Evolutionary conservation across 2,797 vertebrate species (phyloP).

Genomic region (Mionectes olivaceus): DNA sequence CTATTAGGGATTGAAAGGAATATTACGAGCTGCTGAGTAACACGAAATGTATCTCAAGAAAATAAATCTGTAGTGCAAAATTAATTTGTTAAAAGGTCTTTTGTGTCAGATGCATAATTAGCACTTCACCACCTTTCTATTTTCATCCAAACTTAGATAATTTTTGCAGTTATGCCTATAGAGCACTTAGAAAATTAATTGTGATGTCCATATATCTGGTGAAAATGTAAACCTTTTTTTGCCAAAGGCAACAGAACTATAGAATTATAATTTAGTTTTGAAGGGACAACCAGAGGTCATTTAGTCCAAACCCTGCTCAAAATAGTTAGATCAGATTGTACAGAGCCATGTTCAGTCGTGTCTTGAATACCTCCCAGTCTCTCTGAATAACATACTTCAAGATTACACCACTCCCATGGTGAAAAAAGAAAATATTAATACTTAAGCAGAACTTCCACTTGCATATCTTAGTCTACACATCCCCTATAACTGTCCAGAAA

Average conservation of each 20-base stretch:
- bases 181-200: neutral
- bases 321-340: neutral
- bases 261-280: neutral
- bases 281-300: neutral
- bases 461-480: neutral
- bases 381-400: neutral
- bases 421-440: neutral
- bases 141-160: neutral
- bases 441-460: neutral
- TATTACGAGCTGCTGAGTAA: neutral
- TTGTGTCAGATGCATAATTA: neutral
- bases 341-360: neutral
- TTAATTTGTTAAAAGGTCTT: neutral
- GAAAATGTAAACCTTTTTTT: neutral
- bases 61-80: neutral
- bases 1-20: neutral
- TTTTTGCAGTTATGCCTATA: neutral
- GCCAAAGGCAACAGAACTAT: neutral
- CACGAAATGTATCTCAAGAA: neutral
- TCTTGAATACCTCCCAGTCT: neutral
- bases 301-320: neutral
- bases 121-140: neutral
- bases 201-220: neutral
- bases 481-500: neutral
- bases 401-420: fast-evolving